Evolutionary conservation across 2,113 vertebrate species (phyloP).

Genomic region (Onychorhynchus coronatus): DNA sequence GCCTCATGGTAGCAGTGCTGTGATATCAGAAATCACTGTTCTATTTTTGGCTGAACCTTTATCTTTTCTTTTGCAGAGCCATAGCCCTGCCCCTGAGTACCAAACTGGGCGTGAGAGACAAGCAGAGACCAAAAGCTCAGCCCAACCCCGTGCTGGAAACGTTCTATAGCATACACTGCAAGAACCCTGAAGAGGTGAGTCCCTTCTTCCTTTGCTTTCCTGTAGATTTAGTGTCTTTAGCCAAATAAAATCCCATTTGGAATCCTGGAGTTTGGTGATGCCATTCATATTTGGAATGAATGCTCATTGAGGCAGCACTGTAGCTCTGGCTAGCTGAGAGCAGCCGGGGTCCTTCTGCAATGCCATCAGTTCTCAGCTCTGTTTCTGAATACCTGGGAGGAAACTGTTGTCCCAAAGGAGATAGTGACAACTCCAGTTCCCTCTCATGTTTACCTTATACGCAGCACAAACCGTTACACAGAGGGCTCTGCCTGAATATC

Average conservation of each 20-base stretch:
- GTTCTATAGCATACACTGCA: constrained; percentile 72
- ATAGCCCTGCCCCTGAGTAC: constrained; percentile 80
- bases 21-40: not conserved
- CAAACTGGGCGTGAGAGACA: constrained; percentile 80
- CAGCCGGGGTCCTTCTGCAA: not conserved
- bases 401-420: not conserved
- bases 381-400: not conserved
- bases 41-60: not conserved
- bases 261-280: not conserved
- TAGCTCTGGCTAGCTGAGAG: not conserved
- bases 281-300: not conserved
- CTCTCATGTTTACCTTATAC: not conserved
- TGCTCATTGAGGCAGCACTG: not conserved
- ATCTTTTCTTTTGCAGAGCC: constrained; percentile 61
- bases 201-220: not conserved
- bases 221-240: not conserved
- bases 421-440: not conserved
- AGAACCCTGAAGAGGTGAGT: constrained; percentile 74
- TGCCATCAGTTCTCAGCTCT: not conserved
- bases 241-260: not conserved
- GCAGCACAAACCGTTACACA: not conserved
- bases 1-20: not conserved
- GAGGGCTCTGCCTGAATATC: not conserved
- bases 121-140: constrained; percentile 60
- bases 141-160: constrained; percentile 76